These are phyloP conservation scores for Saccostrea cuccullata DNA, from an alignment of 1,140 invertebrate genomes.

Conservation along the genomic window DNA sequence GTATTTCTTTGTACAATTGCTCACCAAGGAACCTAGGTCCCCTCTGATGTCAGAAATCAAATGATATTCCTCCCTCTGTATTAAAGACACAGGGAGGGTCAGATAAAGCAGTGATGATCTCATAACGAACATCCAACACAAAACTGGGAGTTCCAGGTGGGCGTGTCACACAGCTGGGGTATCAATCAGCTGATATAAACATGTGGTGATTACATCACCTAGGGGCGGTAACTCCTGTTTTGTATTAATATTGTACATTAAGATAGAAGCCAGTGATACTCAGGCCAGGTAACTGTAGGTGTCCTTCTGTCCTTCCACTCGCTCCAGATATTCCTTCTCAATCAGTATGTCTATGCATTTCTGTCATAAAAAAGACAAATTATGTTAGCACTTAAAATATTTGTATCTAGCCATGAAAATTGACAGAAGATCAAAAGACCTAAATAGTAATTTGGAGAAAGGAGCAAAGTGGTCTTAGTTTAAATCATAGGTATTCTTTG, in stretches of 20 bases:
- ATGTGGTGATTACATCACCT: background rate
- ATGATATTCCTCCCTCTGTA: background rate
- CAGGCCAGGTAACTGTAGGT: slow-evolving; percentile 86
- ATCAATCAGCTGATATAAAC: background rate
- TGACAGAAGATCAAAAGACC: too few species aligned
- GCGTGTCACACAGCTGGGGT: background rate
- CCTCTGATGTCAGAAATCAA: background rate
- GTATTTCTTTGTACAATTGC: slow-evolving; percentile 7
- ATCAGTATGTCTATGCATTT: slow-evolving; percentile 99
- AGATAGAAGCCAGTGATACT: background rate
- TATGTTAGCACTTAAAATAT: background rate
- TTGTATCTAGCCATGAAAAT: too few species aligned
- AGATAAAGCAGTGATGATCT: background rate
- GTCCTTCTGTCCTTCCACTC: slow-evolving; percentile 98
- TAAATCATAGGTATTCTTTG: too few species aligned
- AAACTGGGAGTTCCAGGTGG: background rate
- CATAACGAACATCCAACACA: background rate
- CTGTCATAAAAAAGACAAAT: slow-evolving; percentile 81
- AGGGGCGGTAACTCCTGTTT: background rate
- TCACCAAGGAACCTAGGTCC: background rate
- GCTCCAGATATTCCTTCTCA: slow-evolving; percentile 99
- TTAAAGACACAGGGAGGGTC: background rate
- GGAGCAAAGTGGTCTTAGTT: too few species aligned
- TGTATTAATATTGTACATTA: too few species aligned
- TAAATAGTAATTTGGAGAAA: too few species aligned